Conservation (phyloP, 2,888 invertebrate species). For the Agonopterix heracliana region DNA sequence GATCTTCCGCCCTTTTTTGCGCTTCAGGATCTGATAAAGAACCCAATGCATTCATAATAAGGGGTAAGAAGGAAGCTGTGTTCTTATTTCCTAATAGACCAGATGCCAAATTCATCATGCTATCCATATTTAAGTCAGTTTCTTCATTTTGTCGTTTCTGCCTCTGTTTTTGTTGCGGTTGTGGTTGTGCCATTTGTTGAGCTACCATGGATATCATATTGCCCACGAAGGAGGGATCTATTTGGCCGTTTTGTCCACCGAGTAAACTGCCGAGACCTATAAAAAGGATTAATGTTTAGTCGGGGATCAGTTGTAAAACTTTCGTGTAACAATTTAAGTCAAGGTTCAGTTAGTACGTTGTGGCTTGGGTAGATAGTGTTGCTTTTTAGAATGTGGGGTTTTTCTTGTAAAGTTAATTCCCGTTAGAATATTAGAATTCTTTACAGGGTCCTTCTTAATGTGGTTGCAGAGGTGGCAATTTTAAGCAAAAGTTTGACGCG, state of each 20-base stretch:
- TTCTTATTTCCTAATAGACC: conserved; percentile 65
- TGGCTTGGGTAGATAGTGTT: no score
- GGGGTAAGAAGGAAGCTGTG: conserved; percentile 74
- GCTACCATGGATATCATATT: conserved; percentile 67
- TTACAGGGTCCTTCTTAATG: no score
- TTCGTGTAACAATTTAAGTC: no score
- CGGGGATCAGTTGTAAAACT: neutral
- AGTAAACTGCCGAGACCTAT: conserved; percentile 71
- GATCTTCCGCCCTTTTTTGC: conserved; percentile 75
- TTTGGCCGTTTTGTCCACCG: conserved; percentile 75
- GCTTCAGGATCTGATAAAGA: conserved; percentile 79
- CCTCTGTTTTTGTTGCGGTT: conserved; percentile 23
- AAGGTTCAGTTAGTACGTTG: no score
- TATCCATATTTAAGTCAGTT: conserved; percentile 68
- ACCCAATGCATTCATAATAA: conserved; percentile 80
- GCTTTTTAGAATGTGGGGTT: no score
- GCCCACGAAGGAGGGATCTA: conserved; percentile 72
- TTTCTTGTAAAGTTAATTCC: no score
- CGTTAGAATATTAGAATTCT: no score
- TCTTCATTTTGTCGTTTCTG: conserved; percentile 46
- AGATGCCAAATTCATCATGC: conserved; percentile 73
- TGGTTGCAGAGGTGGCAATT: no score
- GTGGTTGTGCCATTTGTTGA: conserved; percentile 41
- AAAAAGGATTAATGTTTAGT: conserved; percentile 16
- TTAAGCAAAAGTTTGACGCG: no score